Percentiles rank a stretch among this genome's conserved stretches.
These are phyloP conservation scores for Strix aluco DNA, from an alignment of 2,113 vertebrate genomes.

Conservation along the genomic window DNA sequence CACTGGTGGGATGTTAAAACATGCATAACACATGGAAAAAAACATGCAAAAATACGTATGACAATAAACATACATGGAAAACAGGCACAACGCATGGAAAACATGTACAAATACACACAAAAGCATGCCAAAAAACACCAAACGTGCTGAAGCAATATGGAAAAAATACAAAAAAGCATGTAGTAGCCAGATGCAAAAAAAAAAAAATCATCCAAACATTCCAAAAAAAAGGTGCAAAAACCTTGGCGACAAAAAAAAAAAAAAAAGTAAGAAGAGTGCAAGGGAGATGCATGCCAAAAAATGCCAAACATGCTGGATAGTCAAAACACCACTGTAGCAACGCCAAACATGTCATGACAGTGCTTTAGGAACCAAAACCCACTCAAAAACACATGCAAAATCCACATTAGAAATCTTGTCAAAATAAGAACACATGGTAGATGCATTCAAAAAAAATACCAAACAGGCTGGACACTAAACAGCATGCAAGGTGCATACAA, in stretches of 20 bases:
- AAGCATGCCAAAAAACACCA: not conserved
- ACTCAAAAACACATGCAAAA: not conserved
- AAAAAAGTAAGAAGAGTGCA: too few relatives aligned
- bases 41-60: not conserved
- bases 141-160: not conserved
- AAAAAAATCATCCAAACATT: not conserved
- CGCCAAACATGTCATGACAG: not conserved
- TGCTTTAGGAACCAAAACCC: not conserved
- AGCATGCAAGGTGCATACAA: fast-evolving
- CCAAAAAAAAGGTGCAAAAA: too few relatives aligned
- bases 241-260: too few relatives aligned
- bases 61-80: not conserved
- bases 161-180: not conserved
- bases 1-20: not conserved
- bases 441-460: not conserved
- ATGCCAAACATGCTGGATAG: too few relatives aligned
- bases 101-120: not conserved
- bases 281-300: too few relatives aligned
- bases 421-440: not conserved
- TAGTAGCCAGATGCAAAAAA: not conserved
- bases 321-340: not conserved
- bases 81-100: not conserved
- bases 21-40: not conserved
- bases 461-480: not conserved
- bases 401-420: not conserved